These are phyloP conservation scores for Megaceryle maxima DNA, from an alignment of 2,113 vertebrate genomes.

Conservation along the genomic window DNA sequence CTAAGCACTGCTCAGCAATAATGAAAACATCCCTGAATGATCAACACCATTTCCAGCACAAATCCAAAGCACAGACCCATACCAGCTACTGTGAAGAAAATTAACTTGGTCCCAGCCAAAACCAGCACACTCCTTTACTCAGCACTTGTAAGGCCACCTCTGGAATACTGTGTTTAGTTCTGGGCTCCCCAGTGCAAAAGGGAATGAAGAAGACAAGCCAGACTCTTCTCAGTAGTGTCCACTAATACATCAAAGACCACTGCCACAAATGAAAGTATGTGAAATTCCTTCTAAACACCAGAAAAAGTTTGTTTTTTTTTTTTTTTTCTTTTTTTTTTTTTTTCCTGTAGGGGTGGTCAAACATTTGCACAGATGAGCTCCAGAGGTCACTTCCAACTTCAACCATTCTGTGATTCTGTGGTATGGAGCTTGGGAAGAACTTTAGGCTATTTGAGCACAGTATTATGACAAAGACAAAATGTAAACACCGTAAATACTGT, in stretches of 20 bases:
- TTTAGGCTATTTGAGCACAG: background rate
- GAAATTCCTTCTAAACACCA: no score
- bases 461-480: background rate
- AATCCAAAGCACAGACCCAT: no score
- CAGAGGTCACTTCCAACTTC: background rate
- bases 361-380: background rate
- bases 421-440: background rate
- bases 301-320: no score
- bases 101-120: background rate
- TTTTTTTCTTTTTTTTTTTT: no score
- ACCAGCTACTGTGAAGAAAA: background rate
- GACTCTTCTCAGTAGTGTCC: no score
- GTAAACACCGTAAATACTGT: background rate
- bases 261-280: no score
- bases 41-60: no score
- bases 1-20: no score
- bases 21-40: no score
- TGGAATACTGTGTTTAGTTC: background rate
- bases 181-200: background rate
- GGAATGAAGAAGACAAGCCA: background rate
- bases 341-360: accelerated
- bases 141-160: background rate
- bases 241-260: no score
- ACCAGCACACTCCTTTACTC: background rate
- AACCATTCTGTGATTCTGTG: no score